Evolutionary conservation across 35 echinoderm and acorn worm genomes (phyloP).

Genomic region (Ophiothrix spiculata): DNA sequence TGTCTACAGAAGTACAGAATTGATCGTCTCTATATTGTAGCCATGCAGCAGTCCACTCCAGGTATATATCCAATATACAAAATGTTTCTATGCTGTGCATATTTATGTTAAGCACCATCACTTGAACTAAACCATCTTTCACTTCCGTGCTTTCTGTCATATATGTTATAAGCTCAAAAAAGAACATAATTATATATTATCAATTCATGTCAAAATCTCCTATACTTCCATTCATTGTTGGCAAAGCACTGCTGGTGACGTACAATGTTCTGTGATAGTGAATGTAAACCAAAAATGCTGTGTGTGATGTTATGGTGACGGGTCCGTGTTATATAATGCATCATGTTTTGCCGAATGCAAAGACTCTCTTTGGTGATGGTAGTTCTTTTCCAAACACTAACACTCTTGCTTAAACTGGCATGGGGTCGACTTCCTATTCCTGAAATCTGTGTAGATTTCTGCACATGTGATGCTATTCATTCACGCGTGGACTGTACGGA

Average conservation of each 20-base stretch:
- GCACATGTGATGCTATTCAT: not conserved
- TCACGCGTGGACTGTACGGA: not conserved
- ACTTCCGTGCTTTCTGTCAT: not conserved
- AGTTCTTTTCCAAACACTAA: not conserved
- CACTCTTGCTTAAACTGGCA: not conserved
- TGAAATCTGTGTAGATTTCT: not conserved
- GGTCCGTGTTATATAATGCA: not conserved
- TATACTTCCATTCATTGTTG: not conserved
- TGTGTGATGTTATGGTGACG: no score
- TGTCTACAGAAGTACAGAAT: no score
- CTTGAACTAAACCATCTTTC: not conserved
- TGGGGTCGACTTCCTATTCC: not conserved
- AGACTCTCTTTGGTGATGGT: not conserved
- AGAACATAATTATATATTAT: no score
- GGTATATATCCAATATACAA: not conserved
- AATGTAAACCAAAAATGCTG: not conserved
- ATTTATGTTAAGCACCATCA: not conserved
- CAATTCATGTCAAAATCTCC: not conserved
- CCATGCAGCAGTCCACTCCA: not conserved
- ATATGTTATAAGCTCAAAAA: no score
- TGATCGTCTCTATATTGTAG: no score
- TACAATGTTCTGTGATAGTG: not conserved
- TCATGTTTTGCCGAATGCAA: not conserved
- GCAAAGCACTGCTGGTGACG: not conserved
- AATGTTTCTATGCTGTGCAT: not conserved